Evolutionary conservation across 1,140 invertebrate species (phyloP).

Genomic region (Halictus rubicundus): DNA sequence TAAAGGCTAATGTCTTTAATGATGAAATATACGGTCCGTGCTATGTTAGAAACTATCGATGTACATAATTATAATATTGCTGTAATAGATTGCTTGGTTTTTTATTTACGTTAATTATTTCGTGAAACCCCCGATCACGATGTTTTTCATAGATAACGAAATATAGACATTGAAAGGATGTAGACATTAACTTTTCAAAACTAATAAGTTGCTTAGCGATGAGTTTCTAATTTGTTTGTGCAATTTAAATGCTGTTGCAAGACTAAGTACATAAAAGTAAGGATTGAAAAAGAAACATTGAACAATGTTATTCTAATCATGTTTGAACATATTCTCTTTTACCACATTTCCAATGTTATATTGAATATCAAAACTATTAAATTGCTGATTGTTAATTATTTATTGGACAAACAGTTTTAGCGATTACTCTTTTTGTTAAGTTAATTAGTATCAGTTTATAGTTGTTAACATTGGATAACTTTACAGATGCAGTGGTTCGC

Average conservation of each 20-base stretch:
- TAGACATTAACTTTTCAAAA: not conserved
- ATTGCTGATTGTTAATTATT: not conserved
- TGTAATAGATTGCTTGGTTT: not conserved
- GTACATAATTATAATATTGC: too few species aligned
- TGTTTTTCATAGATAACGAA: not conserved
- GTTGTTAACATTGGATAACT: not conserved
- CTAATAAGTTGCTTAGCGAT: not conserved
- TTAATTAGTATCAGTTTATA: not conserved
- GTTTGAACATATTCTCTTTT: not conserved
- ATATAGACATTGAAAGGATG: not conserved
- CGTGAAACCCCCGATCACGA: not conserved
- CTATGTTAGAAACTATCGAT: not conserved
- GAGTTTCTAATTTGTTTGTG: not conserved
- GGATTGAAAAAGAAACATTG: not conserved
- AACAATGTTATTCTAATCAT: not conserved
- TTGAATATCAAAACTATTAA: not conserved
- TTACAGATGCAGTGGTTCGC: conserved; percentile 73
- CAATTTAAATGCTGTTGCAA: not conserved
- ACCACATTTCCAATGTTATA: not conserved
- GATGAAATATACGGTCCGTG: not conserved
- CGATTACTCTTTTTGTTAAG: not conserved
- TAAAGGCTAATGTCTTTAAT: not conserved
- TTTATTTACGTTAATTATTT: not conserved
- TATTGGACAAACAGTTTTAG: not conserved
- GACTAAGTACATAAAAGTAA: not conserved